These are phyloP conservation scores for Monopterus albus DNA, from an alignment of 2,113 vertebrate species.

Conservation along the genomic window DNA sequence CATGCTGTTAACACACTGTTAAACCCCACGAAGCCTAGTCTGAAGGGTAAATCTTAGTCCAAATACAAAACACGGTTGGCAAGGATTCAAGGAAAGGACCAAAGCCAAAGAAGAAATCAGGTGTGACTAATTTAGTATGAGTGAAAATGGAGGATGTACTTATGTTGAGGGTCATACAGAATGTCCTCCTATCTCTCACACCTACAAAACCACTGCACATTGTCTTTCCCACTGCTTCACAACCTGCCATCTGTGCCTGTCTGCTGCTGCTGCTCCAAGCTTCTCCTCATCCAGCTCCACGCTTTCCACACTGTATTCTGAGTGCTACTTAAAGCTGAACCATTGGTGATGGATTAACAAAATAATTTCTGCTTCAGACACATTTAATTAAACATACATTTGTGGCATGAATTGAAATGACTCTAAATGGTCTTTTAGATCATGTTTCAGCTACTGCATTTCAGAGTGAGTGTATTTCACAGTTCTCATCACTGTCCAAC, in stretches of 20 bases:
- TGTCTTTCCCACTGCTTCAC: conserved; percentile 32
- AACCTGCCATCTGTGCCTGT: conserved; percentile 19
- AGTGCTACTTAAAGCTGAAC: background rate
- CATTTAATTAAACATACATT: background rate
- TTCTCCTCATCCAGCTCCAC: background rate
- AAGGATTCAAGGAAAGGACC: background rate
- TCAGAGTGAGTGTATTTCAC: background rate
- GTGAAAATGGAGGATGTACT: background rate
- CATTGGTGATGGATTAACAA: background rate
- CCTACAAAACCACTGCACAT: conserved; percentile 9
- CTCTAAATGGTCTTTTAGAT: no score
- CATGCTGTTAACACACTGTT: background rate
- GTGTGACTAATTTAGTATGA: accelerated
- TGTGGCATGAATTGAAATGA: no score
- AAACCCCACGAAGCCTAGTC: background rate
- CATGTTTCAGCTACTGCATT: conserved; percentile 1
- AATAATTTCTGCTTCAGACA: background rate
- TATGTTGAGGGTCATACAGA: background rate
- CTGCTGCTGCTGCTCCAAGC: conserved; percentile 1
- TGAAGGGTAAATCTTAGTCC: background rate
- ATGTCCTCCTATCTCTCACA: background rate
- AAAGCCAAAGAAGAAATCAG: background rate
- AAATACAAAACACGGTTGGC: background rate
- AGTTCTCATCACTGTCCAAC: background rate
- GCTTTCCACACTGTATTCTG: background rate